Base-by-base conservation (phyloP, 2,113 vertebrate species). In the Oryzias woworae region DNA sequence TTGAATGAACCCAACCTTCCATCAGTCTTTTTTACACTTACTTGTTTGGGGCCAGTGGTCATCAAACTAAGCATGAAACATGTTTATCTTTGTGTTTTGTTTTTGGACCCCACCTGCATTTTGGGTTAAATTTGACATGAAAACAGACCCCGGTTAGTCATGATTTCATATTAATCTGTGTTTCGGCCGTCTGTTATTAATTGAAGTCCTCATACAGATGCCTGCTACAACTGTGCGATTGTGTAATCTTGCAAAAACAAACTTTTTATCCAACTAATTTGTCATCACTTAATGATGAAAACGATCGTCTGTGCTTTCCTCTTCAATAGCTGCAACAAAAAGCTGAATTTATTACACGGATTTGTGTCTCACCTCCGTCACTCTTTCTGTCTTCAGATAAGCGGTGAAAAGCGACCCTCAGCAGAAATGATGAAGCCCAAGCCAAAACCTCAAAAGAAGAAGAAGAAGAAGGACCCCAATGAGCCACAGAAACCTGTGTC, bases 401-500 rank as follows among this genome's bases (percentile, higher is more conserved):
- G 54, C 60, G 93, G 92, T 66, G 96, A 98, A 83, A 98, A 98
- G 86, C 92, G 96, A 83, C 18, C 76, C 60, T 73, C 89, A 0
- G 81, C 93, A 17, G 96, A 98, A 71, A 90, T 95, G 75, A 95
- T 94, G 61, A 98, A 96, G 89, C 92, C 94, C 74, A 98, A 98
- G 78, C 92, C 95, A 78, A 98, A 98, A 86, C 96, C 93, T 70
- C 96, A 95, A 70, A 98, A 98, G 90, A 98, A 98, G 87, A 98
- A 98, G 92, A 98, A 98, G 79, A 98, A 98, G 94, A 98, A 97
- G 91, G 89, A 91, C 54, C 90, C 87, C 50, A 87, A 90, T 0
- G 96, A 98, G 91, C 96, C 96, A 0, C 95, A 96, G 91, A 98
- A 98, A 81, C 96, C 96, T 0, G 96, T 98, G 81, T 98, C 96